Base-by-base conservation (phyloP, 2,888 invertebrate genomes). In the Apomyelois bistriatella region DNA sequence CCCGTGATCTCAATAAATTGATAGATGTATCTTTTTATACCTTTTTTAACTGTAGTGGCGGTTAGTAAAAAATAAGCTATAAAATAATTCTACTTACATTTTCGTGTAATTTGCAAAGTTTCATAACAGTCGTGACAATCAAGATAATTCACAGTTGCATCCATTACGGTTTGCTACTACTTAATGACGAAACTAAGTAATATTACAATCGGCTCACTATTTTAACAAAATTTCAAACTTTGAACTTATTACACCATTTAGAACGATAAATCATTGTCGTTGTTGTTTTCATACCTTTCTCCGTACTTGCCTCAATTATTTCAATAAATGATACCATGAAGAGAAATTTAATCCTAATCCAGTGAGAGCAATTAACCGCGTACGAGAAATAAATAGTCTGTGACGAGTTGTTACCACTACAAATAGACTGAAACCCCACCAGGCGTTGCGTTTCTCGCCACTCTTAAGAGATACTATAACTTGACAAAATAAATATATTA, bases 61-160 rank as follows among this genome's bases (percentile, higher is more conserved):
- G 12, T 49, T 13, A 10, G 49, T 28, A 10, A 28, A 38, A 49
- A 49, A 12, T 6, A 22, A n/a, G 8, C 48, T 12, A 5, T 12
- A 32, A 32, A 16, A 35, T 6, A 28, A 43, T 36, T 43, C 17
- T 53, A 42, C 56, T 58, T 62, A 62, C 61, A 70, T 60, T 70
- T 73, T 76, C 76, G 76, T 79, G 78, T 70, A 61, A 59, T 53
- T 60, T 60, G 61, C 62, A 52, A 58, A 58, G 67, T 81, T 83
- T 79, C 78, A 57, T 64, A 81, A 85, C 61, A 56, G 61, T 82
- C 85, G 81, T 84, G 84, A 81, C 79, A 72, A 60, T 68, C 57
- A 65, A 62, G 64, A 62, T 64, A 70, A 83, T 85, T 82, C 80
- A 68, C 70, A 74, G 76, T 62, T 64, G 62, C 63, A 72, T 74